These are phyloP conservation scores for Columba livia DNA, from an alignment of 2,113 vertebrate species.

Conservation along the genomic window DNA sequence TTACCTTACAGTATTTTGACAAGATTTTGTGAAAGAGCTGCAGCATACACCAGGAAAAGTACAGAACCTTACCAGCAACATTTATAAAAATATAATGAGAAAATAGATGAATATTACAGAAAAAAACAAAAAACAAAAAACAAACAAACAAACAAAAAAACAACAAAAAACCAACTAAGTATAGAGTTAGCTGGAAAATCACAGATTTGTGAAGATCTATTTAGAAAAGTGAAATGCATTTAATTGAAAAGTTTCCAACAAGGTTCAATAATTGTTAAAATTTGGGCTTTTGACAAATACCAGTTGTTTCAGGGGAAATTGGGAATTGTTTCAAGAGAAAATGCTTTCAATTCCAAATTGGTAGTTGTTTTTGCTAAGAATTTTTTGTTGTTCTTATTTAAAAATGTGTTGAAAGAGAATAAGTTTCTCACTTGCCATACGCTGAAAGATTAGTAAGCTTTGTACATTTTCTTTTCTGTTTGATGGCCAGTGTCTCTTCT, in stretches of 20 bases:
- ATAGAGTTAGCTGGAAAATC: neutral
- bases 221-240: neutral
- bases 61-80: neutral
- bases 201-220: neutral
- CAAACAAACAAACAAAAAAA: too few species aligned
- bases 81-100: neutral
- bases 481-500: neutral
- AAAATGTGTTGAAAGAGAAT: neutral
- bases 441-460: neutral
- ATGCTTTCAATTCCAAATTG: neutral
- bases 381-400: neutral
- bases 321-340: neutral
- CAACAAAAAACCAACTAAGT: neutral
- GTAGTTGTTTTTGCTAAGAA: neutral
- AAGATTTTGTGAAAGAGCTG: neutral
- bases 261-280: neutral
- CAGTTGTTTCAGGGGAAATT: neutral
- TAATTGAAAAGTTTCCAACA: neutral
- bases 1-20: neutral
- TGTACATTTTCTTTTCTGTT: neutral
- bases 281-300: neutral
- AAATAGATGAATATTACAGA: neutral
- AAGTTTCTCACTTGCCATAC: neutral
- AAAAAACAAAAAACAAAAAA: neutral
- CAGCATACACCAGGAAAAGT: neutral